Percentiles rank a stretch among this genome's conserved stretches.
These are phyloP conservation scores for Drosophila conformis DNA, from an alignment of 2,888 invertebrate genomes.

Conservation along the genomic window DNA sequence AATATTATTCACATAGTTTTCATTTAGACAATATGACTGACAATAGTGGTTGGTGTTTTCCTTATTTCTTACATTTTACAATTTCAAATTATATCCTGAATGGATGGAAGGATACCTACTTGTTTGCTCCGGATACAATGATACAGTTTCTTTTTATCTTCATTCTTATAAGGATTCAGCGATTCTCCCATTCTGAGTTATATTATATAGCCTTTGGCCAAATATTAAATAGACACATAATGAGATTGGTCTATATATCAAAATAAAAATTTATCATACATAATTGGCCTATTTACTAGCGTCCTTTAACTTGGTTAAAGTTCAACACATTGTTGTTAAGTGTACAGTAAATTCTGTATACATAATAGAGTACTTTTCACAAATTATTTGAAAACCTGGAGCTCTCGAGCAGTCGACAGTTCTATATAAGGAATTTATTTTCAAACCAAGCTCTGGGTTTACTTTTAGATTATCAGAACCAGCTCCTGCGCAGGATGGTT, in stretches of 20 bases:
- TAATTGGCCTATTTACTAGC: not conserved
- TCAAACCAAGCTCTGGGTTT: not conserved
- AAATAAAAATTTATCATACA: not conserved
- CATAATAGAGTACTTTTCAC: not conserved
- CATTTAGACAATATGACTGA: not conserved
- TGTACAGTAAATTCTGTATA: not conserved
- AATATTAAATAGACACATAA: not conserved
- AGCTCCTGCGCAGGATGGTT: not conserved
- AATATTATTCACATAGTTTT: not conserved
- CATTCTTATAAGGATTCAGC: not conserved
- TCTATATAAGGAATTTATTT: not conserved
- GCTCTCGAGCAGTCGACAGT: not conserved
- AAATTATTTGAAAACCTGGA: not conserved
- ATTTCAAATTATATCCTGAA: no score
- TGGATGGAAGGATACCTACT: not conserved
- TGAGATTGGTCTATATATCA: not conserved
- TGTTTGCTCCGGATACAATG: not conserved
- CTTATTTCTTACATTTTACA: not conserved
- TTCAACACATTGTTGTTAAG: not conserved
- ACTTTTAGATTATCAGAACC: not conserved
- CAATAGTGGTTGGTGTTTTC: not conserved
- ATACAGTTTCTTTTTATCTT: not conserved
- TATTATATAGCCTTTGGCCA: not conserved
- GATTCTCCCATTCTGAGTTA: not conserved
- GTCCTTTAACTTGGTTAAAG: not conserved